Evolutionary conservation across 1,140 invertebrate genomes (phyloP).

Genomic region (Plodia interpunctella): DNA sequence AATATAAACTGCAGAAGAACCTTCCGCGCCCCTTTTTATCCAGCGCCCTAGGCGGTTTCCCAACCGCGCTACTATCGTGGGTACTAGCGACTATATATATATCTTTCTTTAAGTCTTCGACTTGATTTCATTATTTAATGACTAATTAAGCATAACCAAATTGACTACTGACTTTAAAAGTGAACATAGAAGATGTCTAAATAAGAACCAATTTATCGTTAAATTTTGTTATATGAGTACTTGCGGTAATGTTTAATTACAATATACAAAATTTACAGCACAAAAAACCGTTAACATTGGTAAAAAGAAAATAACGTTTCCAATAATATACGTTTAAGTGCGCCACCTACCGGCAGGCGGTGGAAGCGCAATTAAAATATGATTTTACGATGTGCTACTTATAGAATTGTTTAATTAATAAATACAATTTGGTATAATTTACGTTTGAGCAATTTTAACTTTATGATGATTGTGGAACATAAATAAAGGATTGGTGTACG

Average conservation of each 20-base stretch:
- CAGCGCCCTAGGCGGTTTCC: no score
- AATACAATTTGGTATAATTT: not conserved
- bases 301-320: not conserved
- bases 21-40: no score
- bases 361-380: slow-evolving; percentile 2
- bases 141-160: not conserved
- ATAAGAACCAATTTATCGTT: not conserved
- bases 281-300: slow-evolving; percentile 1
- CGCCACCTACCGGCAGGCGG: not conserved
- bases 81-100: no score
- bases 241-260: not conserved
- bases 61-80: no score
- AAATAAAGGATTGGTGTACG: not conserved
- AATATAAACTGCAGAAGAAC: no score
- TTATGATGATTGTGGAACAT: not conserved
- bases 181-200: slow-evolving; percentile 7
- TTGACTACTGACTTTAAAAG: slow-evolving; percentile 13
- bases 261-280: not conserved
- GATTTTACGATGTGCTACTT: slow-evolving; percentile 6
- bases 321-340: not conserved
- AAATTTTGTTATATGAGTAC: not conserved
- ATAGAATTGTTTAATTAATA: slow-evolving; percentile 13
- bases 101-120: no score
- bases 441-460: slow-evolving; percentile 4
- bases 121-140: no score